Conservation (phyloP, 2,888 invertebrate species). For the Platynereis dumerilii region DNA sequence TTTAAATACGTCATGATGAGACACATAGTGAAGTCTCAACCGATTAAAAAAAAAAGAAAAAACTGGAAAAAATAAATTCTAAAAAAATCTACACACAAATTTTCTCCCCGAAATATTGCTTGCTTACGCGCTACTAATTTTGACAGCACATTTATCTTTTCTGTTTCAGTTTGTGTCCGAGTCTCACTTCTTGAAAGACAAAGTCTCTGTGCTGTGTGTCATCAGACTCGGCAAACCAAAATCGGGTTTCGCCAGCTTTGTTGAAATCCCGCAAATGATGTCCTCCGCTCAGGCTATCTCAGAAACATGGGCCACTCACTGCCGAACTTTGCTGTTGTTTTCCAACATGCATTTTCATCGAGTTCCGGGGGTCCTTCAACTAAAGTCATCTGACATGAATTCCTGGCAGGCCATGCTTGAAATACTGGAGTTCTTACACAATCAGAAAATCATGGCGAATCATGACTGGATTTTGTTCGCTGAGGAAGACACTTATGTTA, state of each 20-base stretch:
- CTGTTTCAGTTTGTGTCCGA: not conserved
- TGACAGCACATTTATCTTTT: not conserved
- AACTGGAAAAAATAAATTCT: too few species aligned
- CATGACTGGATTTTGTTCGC: slow-evolving; percentile 28
- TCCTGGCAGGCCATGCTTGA: slow-evolving; percentile 18
- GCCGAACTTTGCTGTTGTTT: slow-evolving; percentile 25
- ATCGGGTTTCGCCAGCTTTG: not conserved
- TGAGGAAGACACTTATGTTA: slow-evolving; percentile 28
- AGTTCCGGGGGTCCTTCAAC: not conserved
- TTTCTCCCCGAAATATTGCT: too few species aligned
- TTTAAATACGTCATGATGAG: not conserved
- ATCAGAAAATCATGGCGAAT: slow-evolving; percentile 13
- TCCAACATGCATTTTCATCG: not conserved
- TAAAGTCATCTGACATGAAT: not conserved
- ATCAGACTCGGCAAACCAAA: not conserved
- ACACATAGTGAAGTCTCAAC: not conserved
- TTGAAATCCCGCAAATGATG: slow-evolving; percentile 4
- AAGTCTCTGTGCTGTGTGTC: slow-evolving; percentile 1
- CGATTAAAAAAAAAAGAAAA: too few species aligned
- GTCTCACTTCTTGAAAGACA: not conserved
- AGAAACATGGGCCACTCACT: slow-evolving; percentile 27
- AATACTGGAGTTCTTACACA: slow-evolving; percentile 4
- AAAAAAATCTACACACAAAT: too few species aligned
- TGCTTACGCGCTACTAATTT: too few species aligned
- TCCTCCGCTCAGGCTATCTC: slow-evolving; percentile 31